Conservation (phyloP, 1,140 invertebrate genomes). For the Microplitis demolitor region DNA sequence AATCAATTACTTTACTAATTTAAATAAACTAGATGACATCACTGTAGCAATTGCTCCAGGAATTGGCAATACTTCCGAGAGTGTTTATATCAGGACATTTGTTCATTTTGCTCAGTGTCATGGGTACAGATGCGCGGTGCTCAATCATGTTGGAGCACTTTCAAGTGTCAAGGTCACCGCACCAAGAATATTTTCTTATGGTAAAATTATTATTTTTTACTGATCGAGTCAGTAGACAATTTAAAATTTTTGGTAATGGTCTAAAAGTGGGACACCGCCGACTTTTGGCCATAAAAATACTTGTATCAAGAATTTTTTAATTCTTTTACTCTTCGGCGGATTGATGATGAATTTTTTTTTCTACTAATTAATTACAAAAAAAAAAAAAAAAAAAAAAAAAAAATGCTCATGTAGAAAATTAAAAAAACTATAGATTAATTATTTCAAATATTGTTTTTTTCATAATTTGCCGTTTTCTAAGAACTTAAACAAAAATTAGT, state of each 20-base stretch:
- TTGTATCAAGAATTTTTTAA: neutral
- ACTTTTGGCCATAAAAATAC: neutral
- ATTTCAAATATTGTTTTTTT: no score
- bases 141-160: conserved; percentile 92
- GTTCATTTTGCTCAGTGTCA: conserved; percentile 87
- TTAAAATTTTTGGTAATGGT: no score
- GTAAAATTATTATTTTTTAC: conserved; percentile 61
- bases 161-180: conserved; percentile 82
- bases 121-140: conserved; percentile 89
- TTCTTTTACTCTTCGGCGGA: neutral
- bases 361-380: no score
- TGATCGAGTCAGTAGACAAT: no score
- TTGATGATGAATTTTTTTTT: neutral
- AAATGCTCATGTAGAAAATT: no score
- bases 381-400: no score
- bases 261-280: neutral
- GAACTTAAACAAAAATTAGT: neutral
- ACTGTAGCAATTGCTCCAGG: conserved; percentile 90
- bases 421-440: no score
- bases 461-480: no score
- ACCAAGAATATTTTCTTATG: conserved; percentile 89
- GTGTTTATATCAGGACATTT: conserved; percentile 90
- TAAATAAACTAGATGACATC: conserved; percentile 72
- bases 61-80: conserved; percentile 91
- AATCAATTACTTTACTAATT: neutral